Base-by-base conservation (phyloP, 1,140 invertebrate species). In the Trachymyrmex septentrionalis region DNA sequence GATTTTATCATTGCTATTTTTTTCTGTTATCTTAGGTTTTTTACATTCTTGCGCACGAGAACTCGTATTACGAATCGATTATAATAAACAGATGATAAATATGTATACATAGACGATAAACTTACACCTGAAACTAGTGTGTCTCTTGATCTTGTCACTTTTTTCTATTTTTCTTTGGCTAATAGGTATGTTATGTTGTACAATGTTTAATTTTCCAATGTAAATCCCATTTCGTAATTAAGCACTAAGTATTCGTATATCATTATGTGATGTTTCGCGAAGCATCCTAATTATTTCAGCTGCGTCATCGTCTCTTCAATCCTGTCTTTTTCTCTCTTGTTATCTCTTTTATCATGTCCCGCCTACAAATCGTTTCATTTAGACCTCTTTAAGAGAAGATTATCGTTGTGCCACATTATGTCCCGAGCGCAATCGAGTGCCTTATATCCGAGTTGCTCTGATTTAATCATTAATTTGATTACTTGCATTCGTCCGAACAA, bases 341-440 rank as follows among this genome's bases (percentile, higher is more conserved):
- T 87, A 81, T 84, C 82, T 90, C 30, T 30, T 30, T 30, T 86
- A 88, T 76, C 82, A 75, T 84, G 82, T 91, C 86, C 87, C 86
- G 81, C 84, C 87, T 87, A 82, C 88, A 73, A 87, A 85, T 91
- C 84, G 80, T 91, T 92, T 91, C 73, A 84, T 90, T 92, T 90
- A 64, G 85, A 78, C 77, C 84, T 89, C 86, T 92, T 92, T 72
- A 89, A 87, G 69, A 86, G 80, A 78, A 72, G 64, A 86, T 78
- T 86, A 61, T 86, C 86, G 88, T 89, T 88, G 88, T 84, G 66
- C 72, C 27, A 77, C 69, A 77, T 44, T 44, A 0, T 12, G 1
- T 24, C 87, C 88, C 86, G 90, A 90, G 61, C 85, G 87, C 85
- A 84, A 67, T 88, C 86, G 82, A 88, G 55, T 88, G 75, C 64